Evolutionary conservation across 2,888 invertebrate genomes (phyloP).

Genomic region (Cheilosia variabilis): DNA sequence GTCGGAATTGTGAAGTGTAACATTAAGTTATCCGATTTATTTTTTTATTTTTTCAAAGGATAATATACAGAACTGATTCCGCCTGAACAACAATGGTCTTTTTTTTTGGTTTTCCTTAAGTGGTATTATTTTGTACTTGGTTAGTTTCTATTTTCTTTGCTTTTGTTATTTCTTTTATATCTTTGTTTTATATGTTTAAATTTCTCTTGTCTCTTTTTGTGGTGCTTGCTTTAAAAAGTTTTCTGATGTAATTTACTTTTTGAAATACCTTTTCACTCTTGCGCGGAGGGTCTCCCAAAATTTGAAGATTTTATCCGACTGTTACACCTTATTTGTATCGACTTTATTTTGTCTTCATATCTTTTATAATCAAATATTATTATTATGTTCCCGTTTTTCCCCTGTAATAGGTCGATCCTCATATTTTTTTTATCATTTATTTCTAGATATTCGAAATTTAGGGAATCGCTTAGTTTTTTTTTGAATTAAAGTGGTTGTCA

Average conservation of each 20-base stretch:
- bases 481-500: too few species aligned
- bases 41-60: constrained; percentile 12
- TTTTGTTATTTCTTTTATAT: neutral
- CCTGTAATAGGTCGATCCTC: too few species aligned
- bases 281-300: neutral
- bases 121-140: neutral
- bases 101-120: constrained; percentile 9
- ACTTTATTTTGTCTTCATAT: too few species aligned
- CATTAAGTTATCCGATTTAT: constrained; percentile 35
- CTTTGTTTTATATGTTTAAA: neutral
- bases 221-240: neutral
- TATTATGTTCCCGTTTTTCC: too few species aligned
- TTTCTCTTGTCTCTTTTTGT: neutral
- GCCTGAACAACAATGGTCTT: constrained; percentile 48
- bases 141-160: constrained; percentile 3
- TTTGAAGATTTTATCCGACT: too few species aligned
- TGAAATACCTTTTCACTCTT: neutral
- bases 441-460: too few species aligned
- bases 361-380: too few species aligned
- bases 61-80: constrained; percentile 71
- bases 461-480: too few species aligned
- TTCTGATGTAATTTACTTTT: neutral
- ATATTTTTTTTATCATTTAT: too few species aligned
- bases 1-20: constrained; percentile 57
- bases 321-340: too few species aligned